Percentiles rank a stretch among this genome's conserved stretches.
phyloP scores from a whole-genome alignment of 2,797 vertebrate genomes.

The Bradypus variegatus region DNA sequence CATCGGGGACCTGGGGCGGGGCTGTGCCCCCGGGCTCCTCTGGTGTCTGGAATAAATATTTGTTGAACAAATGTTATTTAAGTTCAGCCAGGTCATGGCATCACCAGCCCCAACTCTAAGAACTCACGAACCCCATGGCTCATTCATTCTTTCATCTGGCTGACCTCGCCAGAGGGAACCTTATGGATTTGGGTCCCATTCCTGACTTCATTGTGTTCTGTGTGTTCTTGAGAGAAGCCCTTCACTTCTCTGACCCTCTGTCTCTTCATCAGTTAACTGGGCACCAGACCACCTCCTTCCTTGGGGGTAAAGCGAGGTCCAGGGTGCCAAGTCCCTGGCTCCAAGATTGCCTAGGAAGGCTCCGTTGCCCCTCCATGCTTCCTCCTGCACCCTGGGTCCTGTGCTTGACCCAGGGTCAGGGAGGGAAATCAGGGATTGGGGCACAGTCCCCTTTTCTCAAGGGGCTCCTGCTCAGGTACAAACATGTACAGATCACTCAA shows the following conservation, averaged over 20 bases:
- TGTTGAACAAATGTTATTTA: background rate
- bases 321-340: background rate
- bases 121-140: fast-evolving
- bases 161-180: no score
- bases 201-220: fast-evolving
- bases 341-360: fast-evolving
- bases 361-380: no score
- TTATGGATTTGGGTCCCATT: fast-evolving
- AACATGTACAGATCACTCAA: background rate
- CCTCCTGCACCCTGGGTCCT: background rate
- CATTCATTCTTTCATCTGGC: fast-evolving
- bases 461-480: background rate
- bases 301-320: background rate
- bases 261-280: background rate
- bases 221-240: background rate
- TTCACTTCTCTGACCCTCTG: background rate
- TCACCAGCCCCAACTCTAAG: background rate
- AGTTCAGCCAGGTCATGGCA: background rate
- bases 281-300: fast-evolving
- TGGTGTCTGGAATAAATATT: background rate
- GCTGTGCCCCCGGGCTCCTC: background rate
- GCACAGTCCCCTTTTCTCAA: no score
- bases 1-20: background rate
- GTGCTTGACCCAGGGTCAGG: background rate
- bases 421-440: background rate